phyloP scores from a whole-genome alignment of 2,113 vertebrate species.

The Catagonus wagneri region DNA sequence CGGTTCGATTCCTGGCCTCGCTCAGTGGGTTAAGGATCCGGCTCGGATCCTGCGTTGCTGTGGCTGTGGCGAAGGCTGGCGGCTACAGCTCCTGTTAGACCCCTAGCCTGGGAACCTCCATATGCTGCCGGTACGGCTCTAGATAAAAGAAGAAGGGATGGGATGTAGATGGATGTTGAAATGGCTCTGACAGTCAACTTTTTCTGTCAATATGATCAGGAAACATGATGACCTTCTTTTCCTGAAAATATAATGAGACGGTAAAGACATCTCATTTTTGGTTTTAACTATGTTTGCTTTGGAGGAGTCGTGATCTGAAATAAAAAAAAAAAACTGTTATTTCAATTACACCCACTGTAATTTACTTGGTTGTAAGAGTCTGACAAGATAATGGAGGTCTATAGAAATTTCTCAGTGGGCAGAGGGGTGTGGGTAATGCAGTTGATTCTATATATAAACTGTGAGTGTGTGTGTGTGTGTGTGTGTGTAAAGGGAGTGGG shows the following conservation, averaged over 20 bases:
- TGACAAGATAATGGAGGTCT: not conserved
- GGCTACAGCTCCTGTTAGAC: too few species aligned
- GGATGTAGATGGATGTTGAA: not conserved
- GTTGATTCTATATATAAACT: not conserved
- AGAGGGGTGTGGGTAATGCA: not conserved
- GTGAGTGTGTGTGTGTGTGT: not conserved
- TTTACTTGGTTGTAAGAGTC: not conserved
- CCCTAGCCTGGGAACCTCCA: too few species aligned
- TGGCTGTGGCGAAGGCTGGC: too few species aligned
- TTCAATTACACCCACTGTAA: not conserved
- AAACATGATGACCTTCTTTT: not conserved
- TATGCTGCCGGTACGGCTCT: too few species aligned
- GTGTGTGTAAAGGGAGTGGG: not conserved
- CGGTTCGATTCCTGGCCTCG: too few species aligned
- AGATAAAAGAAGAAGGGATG: slow-evolving; percentile 17
- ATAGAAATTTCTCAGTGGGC: not conserved
- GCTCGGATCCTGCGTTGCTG: too few species aligned
- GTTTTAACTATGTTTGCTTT: slow-evolving; percentile 13
- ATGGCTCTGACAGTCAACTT: not conserved
- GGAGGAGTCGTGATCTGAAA: not conserved
- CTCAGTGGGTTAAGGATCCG: too few species aligned
- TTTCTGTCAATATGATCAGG: not conserved
- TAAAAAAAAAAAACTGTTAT: not conserved
- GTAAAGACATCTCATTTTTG: not conserved
- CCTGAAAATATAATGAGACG: slow-evolving; percentile 24